These are phyloP conservation scores for Cryptotis parvus DNA, from an alignment of 2,113 vertebrate species.

Conservation along the genomic window DNA sequence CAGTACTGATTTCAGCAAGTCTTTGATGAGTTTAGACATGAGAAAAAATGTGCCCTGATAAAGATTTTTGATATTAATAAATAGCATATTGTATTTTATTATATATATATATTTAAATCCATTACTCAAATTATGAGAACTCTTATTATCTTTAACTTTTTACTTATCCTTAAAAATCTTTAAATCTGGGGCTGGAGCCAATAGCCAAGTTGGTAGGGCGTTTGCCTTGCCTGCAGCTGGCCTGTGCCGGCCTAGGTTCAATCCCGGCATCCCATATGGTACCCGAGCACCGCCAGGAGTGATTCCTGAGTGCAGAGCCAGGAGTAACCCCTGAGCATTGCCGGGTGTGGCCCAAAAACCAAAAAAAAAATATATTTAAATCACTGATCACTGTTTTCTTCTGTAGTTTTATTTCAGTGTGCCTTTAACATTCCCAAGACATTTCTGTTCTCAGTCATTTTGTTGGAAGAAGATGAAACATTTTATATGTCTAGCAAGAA, in stretches of 20 bases:
- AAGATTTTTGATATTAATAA: not conserved
- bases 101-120: not conserved
- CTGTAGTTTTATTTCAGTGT: not conserved
- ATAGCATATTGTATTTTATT: not conserved
- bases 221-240: no score
- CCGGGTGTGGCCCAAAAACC: no score
- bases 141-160: not conserved
- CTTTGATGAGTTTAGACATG: not conserved
- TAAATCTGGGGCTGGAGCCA: no score
- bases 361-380: no score
- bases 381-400: not conserved
- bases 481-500: not conserved
- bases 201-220: no score
- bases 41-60: not conserved
- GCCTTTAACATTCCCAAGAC: not conserved
- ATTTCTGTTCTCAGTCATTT: not conserved
- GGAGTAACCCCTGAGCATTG: no score
- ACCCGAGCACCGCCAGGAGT: no score
- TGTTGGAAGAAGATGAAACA: not conserved
- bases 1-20: no score
- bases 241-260: no score
- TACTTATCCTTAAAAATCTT: not conserved
- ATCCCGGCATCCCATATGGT: no score
- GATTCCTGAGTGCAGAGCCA: no score
- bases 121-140: not conserved